phyloP scores from a whole-genome alignment of 2,113 vertebrate genomes.

The Labeo catla region DNA sequence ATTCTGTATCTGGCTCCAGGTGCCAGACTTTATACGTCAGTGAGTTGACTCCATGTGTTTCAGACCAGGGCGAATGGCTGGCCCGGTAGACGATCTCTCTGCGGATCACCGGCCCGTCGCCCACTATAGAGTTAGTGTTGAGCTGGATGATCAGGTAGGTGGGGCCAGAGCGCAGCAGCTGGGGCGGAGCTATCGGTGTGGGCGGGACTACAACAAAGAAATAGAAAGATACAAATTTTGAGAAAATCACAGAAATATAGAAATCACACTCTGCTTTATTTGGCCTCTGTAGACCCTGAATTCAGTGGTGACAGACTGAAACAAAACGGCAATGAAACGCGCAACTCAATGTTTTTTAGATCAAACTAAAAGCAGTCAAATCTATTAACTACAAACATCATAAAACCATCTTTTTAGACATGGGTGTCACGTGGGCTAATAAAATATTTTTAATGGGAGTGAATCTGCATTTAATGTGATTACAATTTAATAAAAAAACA shows the following conservation, averaged over 20 bases:
- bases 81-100: constrained; percentile 95
- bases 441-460: too few relatives aligned
- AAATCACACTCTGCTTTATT: neutral
- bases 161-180: constrained; percentile 89
- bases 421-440: too few relatives aligned
- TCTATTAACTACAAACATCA: too few relatives aligned
- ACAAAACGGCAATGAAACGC: too few relatives aligned
- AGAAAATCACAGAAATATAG: neutral
- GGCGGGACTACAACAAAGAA: constrained; percentile 82
- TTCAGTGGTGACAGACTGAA: too few relatives aligned
- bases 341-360: too few relatives aligned
- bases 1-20: constrained; percentile 94
- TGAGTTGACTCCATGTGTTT: constrained; percentile 90
- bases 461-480: too few relatives aligned
- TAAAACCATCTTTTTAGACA: too few relatives aligned
- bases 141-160: constrained; percentile 97
- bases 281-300: too few relatives aligned
- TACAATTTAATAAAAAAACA: too few relatives aligned
- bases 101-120: constrained; percentile 91
- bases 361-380: too few relatives aligned
- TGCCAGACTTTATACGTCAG: constrained; percentile 97
- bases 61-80: constrained; percentile 87
- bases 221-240: too few relatives aligned
- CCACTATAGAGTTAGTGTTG: constrained; percentile 94
- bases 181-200: constrained; percentile 89